These are phyloP conservation scores for Tetropium fuscum DNA, from an alignment of 2,888 invertebrate genomes.

Conservation along the genomic window DNA sequence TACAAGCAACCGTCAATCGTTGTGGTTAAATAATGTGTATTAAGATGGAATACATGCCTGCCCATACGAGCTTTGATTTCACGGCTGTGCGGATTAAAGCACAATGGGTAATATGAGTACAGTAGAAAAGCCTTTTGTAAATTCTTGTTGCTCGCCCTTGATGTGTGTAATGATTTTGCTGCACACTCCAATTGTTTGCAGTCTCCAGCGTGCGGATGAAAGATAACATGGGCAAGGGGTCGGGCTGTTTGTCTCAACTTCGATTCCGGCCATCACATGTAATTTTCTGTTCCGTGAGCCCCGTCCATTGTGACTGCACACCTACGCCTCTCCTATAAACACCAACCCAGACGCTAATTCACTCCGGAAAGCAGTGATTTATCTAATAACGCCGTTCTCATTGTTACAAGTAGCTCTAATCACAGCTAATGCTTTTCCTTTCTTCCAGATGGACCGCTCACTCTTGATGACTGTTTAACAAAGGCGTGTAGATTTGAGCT, in stretches of 20 bases:
- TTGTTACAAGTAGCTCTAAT: conserved; percentile 58
- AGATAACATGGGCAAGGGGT: conserved; percentile 40
- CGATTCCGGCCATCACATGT: conserved; percentile 50
- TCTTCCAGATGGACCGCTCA: conserved; percentile 25
- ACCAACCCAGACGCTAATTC: conserved; percentile 53
- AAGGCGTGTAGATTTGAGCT: conserved; percentile 4
- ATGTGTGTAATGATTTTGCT: conserved; percentile 47
- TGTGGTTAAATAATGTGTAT: too few relatives aligned
- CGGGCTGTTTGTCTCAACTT: conserved; percentile 40
- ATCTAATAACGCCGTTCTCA: conserved; percentile 56
- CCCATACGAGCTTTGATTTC: too few relatives aligned
- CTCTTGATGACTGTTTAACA: conserved; percentile 6
- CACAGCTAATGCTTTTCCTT: conserved; percentile 38
- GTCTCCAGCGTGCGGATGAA: conserved; percentile 38
- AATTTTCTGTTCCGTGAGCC: conserved; percentile 50
- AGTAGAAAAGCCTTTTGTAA: conserved; percentile 34
- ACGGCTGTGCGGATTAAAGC: conserved; percentile 33
- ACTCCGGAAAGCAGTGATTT: conserved; percentile 61
- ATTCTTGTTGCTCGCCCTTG: conserved; percentile 36
- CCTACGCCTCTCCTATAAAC: conserved; percentile 51
- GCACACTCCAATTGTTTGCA: conserved; percentile 51
- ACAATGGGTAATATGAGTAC: conserved; percentile 39
- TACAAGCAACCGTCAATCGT: too few relatives aligned
- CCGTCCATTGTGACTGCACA: conserved; percentile 51
- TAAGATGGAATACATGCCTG: too few relatives aligned